These are phyloP conservation scores for Myopa testacea DNA, from an alignment of 2,888 invertebrate genomes.

Conservation along the genomic window DNA sequence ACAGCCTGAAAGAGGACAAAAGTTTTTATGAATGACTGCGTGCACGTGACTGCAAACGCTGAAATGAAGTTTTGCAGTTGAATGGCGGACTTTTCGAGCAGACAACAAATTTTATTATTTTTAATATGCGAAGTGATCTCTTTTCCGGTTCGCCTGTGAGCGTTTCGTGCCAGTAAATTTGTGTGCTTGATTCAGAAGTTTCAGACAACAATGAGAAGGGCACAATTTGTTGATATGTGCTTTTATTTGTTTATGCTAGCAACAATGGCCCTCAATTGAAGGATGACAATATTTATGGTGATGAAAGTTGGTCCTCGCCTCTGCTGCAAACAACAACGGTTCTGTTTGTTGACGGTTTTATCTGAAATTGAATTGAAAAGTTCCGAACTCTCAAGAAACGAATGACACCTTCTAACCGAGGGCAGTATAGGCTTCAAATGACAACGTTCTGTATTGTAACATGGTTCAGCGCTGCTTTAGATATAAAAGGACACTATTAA, in stretches of 20 bases:
- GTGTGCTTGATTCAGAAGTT: constrained; percentile 1
- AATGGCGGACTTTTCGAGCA: constrained; percentile 20
- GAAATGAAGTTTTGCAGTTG: constrained; percentile 43
- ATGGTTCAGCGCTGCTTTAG: not conserved
- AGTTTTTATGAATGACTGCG: constrained; percentile 49
- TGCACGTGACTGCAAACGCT: constrained; percentile 53
- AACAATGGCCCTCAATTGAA: constrained; percentile 23
- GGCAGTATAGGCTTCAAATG: not conserved
- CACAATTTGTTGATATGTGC: constrained; percentile 31
- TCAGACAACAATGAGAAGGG: constrained; percentile 24
- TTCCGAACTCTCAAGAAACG: not conserved
- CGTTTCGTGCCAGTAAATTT: constrained; percentile 19
- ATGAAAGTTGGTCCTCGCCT: constrained; percentile 23
- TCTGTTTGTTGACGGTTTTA: constrained; percentile 13
- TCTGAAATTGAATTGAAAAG: constrained; percentile 19
- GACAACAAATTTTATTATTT: constrained; percentile 34
- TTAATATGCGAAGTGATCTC: constrained; percentile 38
- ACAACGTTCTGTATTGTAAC: not conserved
- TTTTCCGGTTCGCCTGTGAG: constrained; percentile 13
- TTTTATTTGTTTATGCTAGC: constrained; percentile 29
- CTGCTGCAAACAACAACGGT: not conserved
- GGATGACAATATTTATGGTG: constrained; percentile 32
- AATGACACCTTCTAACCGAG: not conserved
- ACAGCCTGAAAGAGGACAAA: constrained; percentile 38
- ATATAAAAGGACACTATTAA: too few relatives aligned